Base-by-base conservation (phyloP, 2,113 vertebrate genomes). In the Tetrax tetrax region DNA sequence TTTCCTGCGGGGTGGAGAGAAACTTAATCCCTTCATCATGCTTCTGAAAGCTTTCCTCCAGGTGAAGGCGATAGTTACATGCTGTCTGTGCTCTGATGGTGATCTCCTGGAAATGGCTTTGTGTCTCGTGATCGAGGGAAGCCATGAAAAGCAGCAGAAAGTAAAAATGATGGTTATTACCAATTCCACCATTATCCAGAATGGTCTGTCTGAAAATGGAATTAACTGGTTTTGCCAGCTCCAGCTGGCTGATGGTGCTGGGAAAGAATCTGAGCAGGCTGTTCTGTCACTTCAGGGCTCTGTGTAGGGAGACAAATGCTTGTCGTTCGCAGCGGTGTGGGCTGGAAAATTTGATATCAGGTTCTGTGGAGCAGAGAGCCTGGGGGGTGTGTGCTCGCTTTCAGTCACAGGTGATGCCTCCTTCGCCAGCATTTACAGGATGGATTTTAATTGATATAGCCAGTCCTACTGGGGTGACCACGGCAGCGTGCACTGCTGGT, bases 1-100 rank as follows among this genome's bases (percentile, higher is more conserved):
- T 89, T 89, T 93, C 92, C 90, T 95, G 79, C 11, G 72, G 68
- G 72, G 83, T 7, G 86, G 77, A 72, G 74, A 54, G 86, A 64
- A 87, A 59, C 50, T 37, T 6, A 48, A 78, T 85, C 83, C 54
- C 54, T 78, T 35, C 76, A 14, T 47, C 28, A 2, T 6, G 56
- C 45, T 76, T 23, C 61, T 9, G 83, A 25, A 18, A 14, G 0
- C 5, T 45, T 89, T 57, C 53, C n/a, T 90, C 10, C 56, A 33
- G 59, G 35, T 94, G 61, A 28, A 69, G 43, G 61, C 27, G 3
- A 5, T 10, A 13, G 25, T 38, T 47, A 4, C 0, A 0, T 60
- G 23, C 9, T 14, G 12, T 60, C 31, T 35, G 41, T 48, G 21
- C 76, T 41, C 18, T 17, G n/a, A 4, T 12, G 33, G 17, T 7